A percentile compares a stretch with the other conserved stretches of the same genome.
phyloP scores from a whole-genome alignment of 2,797 vertebrate genomes.

The Ctenopoma kingsleyae region DNA sequence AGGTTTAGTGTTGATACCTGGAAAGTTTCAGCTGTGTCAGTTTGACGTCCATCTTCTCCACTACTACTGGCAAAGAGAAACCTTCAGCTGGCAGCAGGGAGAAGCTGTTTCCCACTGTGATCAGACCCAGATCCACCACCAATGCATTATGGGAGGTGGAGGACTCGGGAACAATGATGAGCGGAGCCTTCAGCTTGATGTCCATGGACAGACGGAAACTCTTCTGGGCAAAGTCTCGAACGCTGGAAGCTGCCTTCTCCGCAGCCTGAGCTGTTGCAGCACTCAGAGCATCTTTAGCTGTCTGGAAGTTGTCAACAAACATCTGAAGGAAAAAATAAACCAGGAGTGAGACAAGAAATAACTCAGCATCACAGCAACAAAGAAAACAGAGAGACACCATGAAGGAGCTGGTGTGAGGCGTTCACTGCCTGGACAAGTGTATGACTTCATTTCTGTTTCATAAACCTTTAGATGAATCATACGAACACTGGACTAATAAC shows the following conservation, averaged over 20 bases:
- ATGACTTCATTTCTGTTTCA: conserved; percentile 41
- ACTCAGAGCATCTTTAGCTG: conserved; percentile 90
- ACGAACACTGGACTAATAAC: conserved; percentile 8
- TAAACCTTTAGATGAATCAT: conserved; percentile 6
- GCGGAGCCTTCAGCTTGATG: conserved; percentile 92
- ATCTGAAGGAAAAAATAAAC: conserved; percentile 45
- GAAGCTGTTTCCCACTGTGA: conserved; percentile 88
- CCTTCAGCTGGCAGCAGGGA: conserved; percentile 70
- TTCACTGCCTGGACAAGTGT: conserved; percentile 25
- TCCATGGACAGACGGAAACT: conserved; percentile 91
- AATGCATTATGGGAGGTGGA: conserved; percentile 88
- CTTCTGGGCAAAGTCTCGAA: conserved; percentile 92
- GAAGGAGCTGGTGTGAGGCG: conserved; percentile 16
- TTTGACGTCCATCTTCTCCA: conserved; percentile 91
- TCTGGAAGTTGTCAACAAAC: conserved; percentile 82
- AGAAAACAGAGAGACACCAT: conserved; percentile 2
- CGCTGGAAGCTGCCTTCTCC: conserved; percentile 92
- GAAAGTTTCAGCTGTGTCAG: conserved; percentile 93
- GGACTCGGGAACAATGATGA: conserved; percentile 93
- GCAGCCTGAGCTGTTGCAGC: conserved; percentile 93
- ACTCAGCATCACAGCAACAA: not conserved
- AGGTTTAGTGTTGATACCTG: conserved; percentile 80
- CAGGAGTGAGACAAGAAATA: not conserved
- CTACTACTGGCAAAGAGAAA: conserved; percentile 87
- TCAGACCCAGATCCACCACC: conserved; percentile 92